These are phyloP conservation scores for Ictalurus punctatus DNA, from an alignment of 2,113 vertebrate genomes.

Conservation along the genomic window DNA sequence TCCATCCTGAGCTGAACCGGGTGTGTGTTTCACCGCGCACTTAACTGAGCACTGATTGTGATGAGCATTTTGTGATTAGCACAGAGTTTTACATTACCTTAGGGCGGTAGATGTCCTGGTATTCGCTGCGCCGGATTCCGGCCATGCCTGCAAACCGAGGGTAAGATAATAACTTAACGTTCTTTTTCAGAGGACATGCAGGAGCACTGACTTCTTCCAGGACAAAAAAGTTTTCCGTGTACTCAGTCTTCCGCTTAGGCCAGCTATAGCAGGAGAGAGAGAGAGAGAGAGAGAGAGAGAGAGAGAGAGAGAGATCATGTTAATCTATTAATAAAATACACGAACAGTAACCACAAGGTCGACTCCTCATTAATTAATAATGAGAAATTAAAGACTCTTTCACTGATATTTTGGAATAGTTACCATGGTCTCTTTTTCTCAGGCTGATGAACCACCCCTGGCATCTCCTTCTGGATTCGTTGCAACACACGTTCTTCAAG, in stretches of 20 bases:
- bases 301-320: neutral
- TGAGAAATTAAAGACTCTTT: neutral
- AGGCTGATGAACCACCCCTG: neutral
- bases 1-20: neutral
- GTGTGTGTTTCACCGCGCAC: neutral
- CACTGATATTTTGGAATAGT: neutral
- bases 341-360: neutral
- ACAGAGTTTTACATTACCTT: neutral
- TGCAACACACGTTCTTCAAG: neutral
- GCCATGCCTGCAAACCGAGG: no score
- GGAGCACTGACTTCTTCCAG: neutral
- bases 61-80: neutral
- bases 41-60: neutral
- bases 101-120: neutral
- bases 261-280: neutral
- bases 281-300: no score
- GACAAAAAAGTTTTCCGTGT: neutral
- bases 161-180: no score
- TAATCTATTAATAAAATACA: neutral
- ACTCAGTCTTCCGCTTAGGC: neutral
- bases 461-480: neutral
- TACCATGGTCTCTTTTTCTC: neutral
- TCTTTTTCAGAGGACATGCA: no score
- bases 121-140: neutral
- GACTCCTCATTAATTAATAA: neutral